Base-by-base conservation (phyloP, 2,797 vertebrate species). In the Muscicapa striata region DNA sequence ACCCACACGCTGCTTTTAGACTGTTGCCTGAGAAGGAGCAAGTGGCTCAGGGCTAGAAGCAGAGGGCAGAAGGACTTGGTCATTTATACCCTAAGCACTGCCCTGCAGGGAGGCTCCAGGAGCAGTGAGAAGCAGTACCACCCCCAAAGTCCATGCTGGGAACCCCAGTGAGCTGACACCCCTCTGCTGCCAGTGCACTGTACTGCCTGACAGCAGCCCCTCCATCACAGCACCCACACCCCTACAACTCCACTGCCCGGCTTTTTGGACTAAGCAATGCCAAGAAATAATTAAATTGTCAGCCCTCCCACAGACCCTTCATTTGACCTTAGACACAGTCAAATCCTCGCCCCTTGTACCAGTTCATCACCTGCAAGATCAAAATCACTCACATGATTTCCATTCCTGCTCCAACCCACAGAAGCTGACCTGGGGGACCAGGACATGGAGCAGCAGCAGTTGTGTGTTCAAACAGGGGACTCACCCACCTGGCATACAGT, bases 121-220 rank as follows among this genome's bases (percentile, higher is more conserved):
- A 72, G 30, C 11, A 23, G 5, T 0, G 1, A 79, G 41, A 23
- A 85, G 49, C 61, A 79, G 38, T 24, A 54, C 22, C 40, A 62
- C 0, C 3, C 11, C 1, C 22, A 1, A 69, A 73, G 30, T 15
- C 43, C 52, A 27, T 21, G 14, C 2, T 3, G 15, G 24, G 36
- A 75, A 61, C 21, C 27, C 9, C 40, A 48, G 32, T 19, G 45
- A 83, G 52, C 7, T 54, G 66, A 32, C 24, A 43, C 0, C 4
- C 11, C 62, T 80, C 51, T 10, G 7, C 52, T 12, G 12, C 51
- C 63, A 19, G 27, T 27, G 46, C 27, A 57, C 2, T 43, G 63
- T 74, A 59, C 24, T 36, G 66, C 74, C 49, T 11, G 29, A 32
- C 59, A 84, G 36, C 3, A 2, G 29, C 12, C 15, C 30, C 45